Base-by-base conservation (phyloP, 2,113 vertebrate genomes). In the Phocoena sinus region DNA sequence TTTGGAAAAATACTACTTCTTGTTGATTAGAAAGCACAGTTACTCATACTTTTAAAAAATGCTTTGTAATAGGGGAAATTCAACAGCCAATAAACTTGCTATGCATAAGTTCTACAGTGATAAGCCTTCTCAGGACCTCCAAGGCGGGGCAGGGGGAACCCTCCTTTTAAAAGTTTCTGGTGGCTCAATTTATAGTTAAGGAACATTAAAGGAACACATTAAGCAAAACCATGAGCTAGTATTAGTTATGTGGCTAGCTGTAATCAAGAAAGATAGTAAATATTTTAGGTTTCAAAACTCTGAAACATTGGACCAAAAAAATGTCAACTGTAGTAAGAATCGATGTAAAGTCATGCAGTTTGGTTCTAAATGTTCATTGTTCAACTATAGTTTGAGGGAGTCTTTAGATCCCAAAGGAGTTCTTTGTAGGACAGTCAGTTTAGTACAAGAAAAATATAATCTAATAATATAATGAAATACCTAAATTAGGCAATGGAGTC, bases 1-100 rank as follows among this genome's bases (percentile, higher is more conserved):
- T 58, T 96, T 88, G 18, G 38, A 96, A 96, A 96, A 90, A 18
- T 25, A 65, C 20, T n/a, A 36, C 38, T 60, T 83, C 25, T 84
- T 85, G 10, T 13, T 82, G 36, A 89, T 71, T 70, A 44, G 23
- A 93, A 96, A 85, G 2, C 23, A 91, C 26, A 68, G 53, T n/a
- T 33, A 81, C n/a, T 85, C 60, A 85, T 7, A 50, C 5, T 41
- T 4, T 83, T 74, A 25, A 62, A 84, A 93, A 85, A 38, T 28
- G 21, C 1, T 76, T 83, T 84, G 5, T 41, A 71, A 80, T 26
- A 85, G 14, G 47, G 91, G 41, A 91, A 82, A 93, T 88, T 76
- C 21, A 70, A 73, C 6, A 47, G 31, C 70, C 53, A 60, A 70
- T 63, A 20, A 81, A 62, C 33, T 87, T 89, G 31, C 26, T 92